These are phyloP conservation scores for Chondrilla cf. caribensis DNA, from an alignment of 37 sponge, comb jelly and placozoan species.

Conservation along the genomic window DNA sequence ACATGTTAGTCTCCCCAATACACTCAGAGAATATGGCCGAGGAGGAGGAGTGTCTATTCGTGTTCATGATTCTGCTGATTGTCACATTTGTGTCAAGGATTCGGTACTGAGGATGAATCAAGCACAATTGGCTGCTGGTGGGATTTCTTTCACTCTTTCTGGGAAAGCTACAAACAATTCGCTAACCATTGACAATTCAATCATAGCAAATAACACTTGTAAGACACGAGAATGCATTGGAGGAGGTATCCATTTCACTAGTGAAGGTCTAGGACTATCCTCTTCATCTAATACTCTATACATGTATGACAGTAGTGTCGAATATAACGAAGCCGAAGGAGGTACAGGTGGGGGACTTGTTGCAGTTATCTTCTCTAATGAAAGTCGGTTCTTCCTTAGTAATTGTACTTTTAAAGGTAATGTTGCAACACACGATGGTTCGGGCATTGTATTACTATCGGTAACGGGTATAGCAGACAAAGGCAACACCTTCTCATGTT, in stretches of 20 bases:
- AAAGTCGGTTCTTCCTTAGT: conserved; percentile 19
- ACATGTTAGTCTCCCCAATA: conserved; percentile 45
- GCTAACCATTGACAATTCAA: background rate
- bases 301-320: conserved; percentile 33
- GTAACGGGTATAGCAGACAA: conserved; percentile 59
- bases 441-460: conserved; percentile 69
- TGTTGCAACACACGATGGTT: conserved; percentile 54
- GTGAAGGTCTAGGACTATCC: background rate
- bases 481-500: conserved; percentile 47
- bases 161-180: conserved; percentile 2
- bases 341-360: conserved; percentile 64
- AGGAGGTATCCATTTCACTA: background rate
- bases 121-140: conserved; percentile 65
- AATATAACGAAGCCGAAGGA: conserved; percentile 23
- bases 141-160: conserved; percentile 46
- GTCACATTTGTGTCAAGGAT: conserved; percentile 29
- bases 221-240: background rate
- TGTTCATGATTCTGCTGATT: conserved; percentile 5
- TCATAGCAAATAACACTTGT: background rate
- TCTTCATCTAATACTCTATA: conserved; percentile 5
- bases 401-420: conserved; percentile 44
- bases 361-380: background rate
- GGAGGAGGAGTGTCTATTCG: conserved; percentile 58
- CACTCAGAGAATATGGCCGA: conserved; percentile 56
- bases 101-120: conserved; percentile 29